phyloP scores from a whole-genome alignment of 2,113 vertebrate genomes.

The Albula glossodonta region DNA sequence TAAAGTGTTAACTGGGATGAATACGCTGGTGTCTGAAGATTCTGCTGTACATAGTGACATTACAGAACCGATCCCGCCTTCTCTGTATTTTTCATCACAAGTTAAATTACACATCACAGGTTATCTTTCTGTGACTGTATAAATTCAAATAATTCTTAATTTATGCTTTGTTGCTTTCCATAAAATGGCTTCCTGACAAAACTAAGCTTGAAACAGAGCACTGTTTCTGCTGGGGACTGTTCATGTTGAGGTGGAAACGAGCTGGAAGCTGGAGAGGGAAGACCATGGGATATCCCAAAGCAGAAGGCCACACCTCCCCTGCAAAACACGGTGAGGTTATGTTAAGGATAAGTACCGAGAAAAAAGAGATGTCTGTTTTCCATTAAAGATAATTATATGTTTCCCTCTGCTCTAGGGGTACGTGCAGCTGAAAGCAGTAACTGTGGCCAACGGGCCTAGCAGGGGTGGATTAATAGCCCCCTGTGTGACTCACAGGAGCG shows the following conservation, averaged over 20 bases:
- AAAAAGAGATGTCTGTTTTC: constrained; percentile 39
- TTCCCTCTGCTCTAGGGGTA: constrained; percentile 39
- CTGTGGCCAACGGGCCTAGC: constrained; percentile 53
- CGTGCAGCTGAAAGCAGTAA: constrained; percentile 44
- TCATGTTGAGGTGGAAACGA: background rate
- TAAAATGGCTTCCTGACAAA: too few relatives aligned
- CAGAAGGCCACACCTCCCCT: background rate
- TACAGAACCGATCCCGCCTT: constrained; percentile 11
- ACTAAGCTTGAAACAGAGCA: background rate
- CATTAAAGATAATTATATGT: constrained; percentile 40
- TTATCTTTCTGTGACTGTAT: background rate
- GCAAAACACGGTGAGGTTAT: constrained; percentile 27
- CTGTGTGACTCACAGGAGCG: constrained; percentile 53
- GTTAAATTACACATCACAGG: too few relatives aligned
- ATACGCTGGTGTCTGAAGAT: constrained; percentile 35
- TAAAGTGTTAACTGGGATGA: constrained; percentile 37
- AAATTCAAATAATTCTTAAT: background rate
- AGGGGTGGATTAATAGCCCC: constrained; percentile 48
- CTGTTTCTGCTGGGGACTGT: background rate
- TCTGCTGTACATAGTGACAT: constrained; percentile 12
- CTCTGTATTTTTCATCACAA: background rate
- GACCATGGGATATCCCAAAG: background rate
- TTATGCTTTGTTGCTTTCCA: background rate
- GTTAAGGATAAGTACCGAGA: constrained; percentile 20
- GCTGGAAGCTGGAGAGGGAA: background rate